Evolutionary conservation across 1,140 invertebrate species (phyloP).

Genomic region (Drosophila littoralis): DNA sequence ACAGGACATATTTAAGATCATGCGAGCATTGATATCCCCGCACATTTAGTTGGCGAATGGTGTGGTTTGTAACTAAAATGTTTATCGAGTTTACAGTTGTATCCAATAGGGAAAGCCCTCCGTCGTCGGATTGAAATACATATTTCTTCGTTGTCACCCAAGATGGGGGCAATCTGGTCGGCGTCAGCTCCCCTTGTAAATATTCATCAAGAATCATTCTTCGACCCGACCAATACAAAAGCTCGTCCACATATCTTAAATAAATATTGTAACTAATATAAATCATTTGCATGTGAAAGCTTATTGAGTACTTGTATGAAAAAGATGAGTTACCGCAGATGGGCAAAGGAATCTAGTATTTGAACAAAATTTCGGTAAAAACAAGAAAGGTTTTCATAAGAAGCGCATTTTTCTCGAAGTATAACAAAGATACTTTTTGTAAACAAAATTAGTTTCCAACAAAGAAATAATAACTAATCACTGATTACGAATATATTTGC

Average conservation of each 20-base stretch:
- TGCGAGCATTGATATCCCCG: constrained; percentile 92
- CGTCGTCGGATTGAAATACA: constrained; percentile 93
- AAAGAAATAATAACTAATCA: no score
- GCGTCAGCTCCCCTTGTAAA: constrained; percentile 90
- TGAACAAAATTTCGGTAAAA: no score
- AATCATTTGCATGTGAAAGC: no score
- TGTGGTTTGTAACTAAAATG: constrained; percentile 92
- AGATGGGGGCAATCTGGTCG: constrained; percentile 89
- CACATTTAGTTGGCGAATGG: constrained; percentile 92
- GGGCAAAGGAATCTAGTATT: no score
- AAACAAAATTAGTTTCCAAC: no score
- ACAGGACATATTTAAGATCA: constrained; percentile 92
- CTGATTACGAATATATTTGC: no score
- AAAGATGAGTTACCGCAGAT: no score
- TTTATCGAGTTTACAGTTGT: constrained; percentile 90
- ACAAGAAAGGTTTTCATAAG: no score
- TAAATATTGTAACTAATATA: not conserved
- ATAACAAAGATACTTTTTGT: no score
- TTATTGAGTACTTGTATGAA: no score
- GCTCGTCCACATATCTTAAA: constrained; percentile 91
- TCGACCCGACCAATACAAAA: constrained; percentile 92
- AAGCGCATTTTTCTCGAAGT: no score
- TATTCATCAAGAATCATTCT: constrained; percentile 93
- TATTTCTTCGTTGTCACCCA: constrained; percentile 92
- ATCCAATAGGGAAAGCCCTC: constrained; percentile 90